phyloP scores from a whole-genome alignment of 1,140 invertebrate genomes.

The Sarcophaga peregrina region DNA sequence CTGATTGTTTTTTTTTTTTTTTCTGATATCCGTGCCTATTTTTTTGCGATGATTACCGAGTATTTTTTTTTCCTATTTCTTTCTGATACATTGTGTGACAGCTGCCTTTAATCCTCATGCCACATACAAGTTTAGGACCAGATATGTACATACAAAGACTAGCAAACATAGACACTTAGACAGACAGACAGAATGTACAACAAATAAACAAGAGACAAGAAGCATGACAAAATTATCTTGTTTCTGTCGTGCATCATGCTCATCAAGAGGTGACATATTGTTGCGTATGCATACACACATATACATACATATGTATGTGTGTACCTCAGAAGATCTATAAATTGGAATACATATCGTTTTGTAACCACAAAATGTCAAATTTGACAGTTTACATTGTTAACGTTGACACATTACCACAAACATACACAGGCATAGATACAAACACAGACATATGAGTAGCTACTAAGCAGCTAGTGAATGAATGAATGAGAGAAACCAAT shows the following conservation, averaged over 20 bases:
- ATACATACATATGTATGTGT: too few species aligned
- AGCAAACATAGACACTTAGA: neutral
- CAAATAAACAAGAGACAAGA: slow-evolving; percentile 1
- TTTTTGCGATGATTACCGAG: neutral
- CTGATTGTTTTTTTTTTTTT: too few species aligned
- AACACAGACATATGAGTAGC: slow-evolving; percentile 38
- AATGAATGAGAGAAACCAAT: neutral
- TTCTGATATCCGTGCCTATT: neutral
- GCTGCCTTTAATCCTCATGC: slow-evolving; percentile 19
- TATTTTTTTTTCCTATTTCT: neutral
- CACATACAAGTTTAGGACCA: neutral
- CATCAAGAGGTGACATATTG: neutral
- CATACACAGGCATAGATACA: slow-evolving; percentile 50
- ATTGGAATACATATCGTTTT: slow-evolving; percentile 31
- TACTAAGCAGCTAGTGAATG: neutral
- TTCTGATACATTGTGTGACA: slow-evolving; percentile 26
- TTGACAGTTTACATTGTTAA: slow-evolving; percentile 65
- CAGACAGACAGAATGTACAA: neutral
- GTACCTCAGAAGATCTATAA: neutral
- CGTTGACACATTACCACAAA: slow-evolving; percentile 65
- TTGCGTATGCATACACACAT: neutral
- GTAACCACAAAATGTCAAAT: slow-evolving; percentile 51
- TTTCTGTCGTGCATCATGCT: slow-evolving; percentile 7
- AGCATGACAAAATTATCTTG: slow-evolving; percentile 25
- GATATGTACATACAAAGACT: neutral